Conservation (phyloP, 2,113 vertebrate species). For the Neomonachus schauinslandi region DNA sequence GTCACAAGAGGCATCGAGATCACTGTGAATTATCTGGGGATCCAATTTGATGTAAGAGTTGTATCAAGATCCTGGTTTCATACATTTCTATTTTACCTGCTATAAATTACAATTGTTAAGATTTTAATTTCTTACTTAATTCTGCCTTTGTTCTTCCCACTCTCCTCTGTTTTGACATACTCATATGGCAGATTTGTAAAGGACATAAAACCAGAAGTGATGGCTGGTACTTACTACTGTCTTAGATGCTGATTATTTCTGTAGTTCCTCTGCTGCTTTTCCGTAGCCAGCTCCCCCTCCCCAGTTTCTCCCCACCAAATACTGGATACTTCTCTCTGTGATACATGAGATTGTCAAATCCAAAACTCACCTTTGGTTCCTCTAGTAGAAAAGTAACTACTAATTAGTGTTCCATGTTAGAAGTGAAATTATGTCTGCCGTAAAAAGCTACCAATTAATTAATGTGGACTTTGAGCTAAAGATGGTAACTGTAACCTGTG, state of each 20-base stretch:
- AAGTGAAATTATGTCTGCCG: slow-evolving; percentile 13
- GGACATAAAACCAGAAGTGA: background rate
- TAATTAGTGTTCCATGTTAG: background rate
- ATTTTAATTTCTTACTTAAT: background rate
- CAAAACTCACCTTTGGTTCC: slow-evolving; percentile 49
- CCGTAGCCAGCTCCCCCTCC: background rate
- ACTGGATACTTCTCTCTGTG: background rate
- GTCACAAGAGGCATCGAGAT: slow-evolving; percentile 99
- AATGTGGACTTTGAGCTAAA: slow-evolving; percentile 37
- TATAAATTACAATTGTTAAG: background rate
- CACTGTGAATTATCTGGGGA: slow-evolving; percentile 99
- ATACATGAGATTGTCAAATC: background rate
- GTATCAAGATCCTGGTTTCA: background rate
- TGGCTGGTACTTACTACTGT: background rate
- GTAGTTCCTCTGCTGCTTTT: background rate
- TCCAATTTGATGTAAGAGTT: slow-evolving; percentile 97
- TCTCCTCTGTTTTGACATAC: background rate
- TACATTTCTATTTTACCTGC: background rate
- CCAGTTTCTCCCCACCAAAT: background rate
- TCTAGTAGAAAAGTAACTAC: slow-evolving; percentile 57
- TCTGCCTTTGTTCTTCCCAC: background rate
- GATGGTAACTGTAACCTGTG: background rate
- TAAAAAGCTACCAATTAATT: slow-evolving; percentile 40
- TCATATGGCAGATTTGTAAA: background rate
- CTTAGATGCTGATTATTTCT: background rate